Conservation (phyloP, 35 echinoderm and acorn worm species). For the Diadema setosum region DNA sequence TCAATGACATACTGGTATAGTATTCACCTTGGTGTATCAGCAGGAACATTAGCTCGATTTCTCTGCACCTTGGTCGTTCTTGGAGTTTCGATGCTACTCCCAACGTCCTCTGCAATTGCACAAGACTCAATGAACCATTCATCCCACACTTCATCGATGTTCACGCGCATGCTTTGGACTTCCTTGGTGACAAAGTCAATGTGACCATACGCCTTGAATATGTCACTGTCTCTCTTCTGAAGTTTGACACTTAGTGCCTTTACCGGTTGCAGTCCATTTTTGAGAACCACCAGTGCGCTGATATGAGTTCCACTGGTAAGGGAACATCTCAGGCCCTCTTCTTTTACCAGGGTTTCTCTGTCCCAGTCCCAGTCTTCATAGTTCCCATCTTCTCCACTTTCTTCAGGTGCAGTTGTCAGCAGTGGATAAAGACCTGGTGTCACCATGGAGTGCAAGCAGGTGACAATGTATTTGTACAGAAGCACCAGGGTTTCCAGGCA, state of each 20-base stretch:
- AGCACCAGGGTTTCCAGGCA: slow-evolving; percentile 15
- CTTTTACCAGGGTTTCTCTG: not conserved
- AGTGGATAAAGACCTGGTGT: slow-evolving; percentile 1
- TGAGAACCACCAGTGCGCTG: not conserved
- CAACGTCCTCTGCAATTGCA: not conserved
- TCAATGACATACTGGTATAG: slow-evolving; percentile 5
- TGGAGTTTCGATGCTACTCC: not conserved
- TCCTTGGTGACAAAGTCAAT: not conserved
- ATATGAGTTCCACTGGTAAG: not conserved
- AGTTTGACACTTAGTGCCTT: not conserved
- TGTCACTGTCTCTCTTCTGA: slow-evolving; percentile 17
- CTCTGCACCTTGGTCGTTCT: not conserved
- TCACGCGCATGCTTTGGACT: not conserved
- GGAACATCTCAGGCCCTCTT: not conserved
- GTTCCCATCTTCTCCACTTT: not conserved
- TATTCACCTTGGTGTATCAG: not conserved
- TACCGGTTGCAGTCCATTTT: not conserved
- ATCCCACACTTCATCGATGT: slow-evolving; percentile 15
- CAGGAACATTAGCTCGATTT: slow-evolving; percentile 2
- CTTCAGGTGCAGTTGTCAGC: not conserved
- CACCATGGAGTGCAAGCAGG: slow-evolving; percentile 13
- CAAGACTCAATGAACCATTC: not conserved
- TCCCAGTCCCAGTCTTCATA: slow-evolving; percentile 20
- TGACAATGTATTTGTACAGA: not conserved
- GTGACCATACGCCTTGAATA: not conserved